Conservation (phyloP, 2,888 invertebrate genomes). For the Tiliacea citrago region DNA sequence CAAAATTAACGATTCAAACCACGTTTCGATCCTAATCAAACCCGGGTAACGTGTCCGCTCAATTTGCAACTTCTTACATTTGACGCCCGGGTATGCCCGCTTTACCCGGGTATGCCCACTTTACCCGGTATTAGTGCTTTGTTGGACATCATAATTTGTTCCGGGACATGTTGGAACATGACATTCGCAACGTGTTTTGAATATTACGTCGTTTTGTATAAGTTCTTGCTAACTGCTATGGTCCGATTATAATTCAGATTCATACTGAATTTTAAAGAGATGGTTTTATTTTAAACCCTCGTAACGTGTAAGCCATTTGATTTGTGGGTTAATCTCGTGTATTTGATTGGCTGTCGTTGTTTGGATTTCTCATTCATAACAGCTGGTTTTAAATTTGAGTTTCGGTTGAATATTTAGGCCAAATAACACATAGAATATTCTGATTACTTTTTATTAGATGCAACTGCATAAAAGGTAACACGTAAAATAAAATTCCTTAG, state of each 20-base stretch:
- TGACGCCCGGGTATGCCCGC: slow-evolving; percentile 42
- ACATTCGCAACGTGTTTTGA: slow-evolving; percentile 51
- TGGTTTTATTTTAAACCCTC: slow-evolving; percentile 18
- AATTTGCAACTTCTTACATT: slow-evolving; percentile 73
- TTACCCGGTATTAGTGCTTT: slow-evolving; percentile 32
- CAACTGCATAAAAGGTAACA: not conserved
- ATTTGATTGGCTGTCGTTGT: not conserved
- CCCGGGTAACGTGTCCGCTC: slow-evolving; percentile 60
- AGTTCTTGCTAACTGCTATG: slow-evolving; percentile 19
- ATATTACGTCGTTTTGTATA: slow-evolving; percentile 39
- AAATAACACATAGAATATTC: not conserved
- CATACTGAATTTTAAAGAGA: slow-evolving; percentile 44
- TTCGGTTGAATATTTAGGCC: not conserved
- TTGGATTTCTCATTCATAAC: not conserved
- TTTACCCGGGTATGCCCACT: slow-evolving; percentile 22
- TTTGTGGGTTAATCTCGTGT: slow-evolving; percentile 24
- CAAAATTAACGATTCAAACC: slow-evolving; percentile 56
- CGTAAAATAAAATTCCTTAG: not conserved
- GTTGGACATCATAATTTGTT: slow-evolving; percentile 62
- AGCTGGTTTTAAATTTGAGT: not conserved
- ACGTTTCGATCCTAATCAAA: slow-evolving; percentile 65
- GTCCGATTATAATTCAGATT: slow-evolving; percentile 38
- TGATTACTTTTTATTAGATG: not conserved
- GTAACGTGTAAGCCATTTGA: slow-evolving; percentile 30
- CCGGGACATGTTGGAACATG: slow-evolving; percentile 64